Evolutionary conservation across 2,113 vertebrate genomes (phyloP), one percentile per base, ranked within the genome.

Genomic region (Pangasianodon gigas): DNA sequence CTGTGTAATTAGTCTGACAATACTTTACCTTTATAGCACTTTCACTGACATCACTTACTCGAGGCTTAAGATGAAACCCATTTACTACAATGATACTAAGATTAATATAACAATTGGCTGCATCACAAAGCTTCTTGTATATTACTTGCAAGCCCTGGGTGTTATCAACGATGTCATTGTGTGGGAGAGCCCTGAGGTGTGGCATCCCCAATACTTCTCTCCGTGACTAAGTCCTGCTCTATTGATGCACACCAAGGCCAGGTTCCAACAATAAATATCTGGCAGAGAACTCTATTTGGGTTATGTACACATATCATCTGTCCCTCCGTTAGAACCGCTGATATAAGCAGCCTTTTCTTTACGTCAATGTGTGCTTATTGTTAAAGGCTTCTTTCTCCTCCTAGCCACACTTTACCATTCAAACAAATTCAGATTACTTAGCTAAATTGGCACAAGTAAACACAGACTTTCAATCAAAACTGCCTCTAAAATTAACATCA

Each of bases 251-350:
- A 32, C 24, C 44, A 85, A 89, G 82, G 85, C 77, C 71, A 62
- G 58, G 69, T 65, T 90, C 65, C 67, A 88, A 16, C 41, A 84
- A 84, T 88, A 60, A 85, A 82, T 79, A 81, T 87, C 67, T 89
- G 90, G 71, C 85, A 91, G 46, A 71, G 32, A 88, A 79, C 67
- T 89, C 71, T 92, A 67, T 91, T 91, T 88, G 87, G 87, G 79
- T 84, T 89, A 44, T 87, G 44, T 41, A 56, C 46, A 46, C 26
- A 87, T 51, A 67, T 56, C 81, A 77, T 24, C 56, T 1, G 24
- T 29, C 6, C 5, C 26, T 60, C 71, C 18, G 10, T 83, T 71
- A 58, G 65, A 54, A 85, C 37, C 7, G 21, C 62, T 83, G 5
- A n/a, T 58, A 86, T 9, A 21, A 58, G 8, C 58, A 75, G 41